Conservation (phyloP, 1,140 invertebrate genomes). For the Delia radicum region DNA sequence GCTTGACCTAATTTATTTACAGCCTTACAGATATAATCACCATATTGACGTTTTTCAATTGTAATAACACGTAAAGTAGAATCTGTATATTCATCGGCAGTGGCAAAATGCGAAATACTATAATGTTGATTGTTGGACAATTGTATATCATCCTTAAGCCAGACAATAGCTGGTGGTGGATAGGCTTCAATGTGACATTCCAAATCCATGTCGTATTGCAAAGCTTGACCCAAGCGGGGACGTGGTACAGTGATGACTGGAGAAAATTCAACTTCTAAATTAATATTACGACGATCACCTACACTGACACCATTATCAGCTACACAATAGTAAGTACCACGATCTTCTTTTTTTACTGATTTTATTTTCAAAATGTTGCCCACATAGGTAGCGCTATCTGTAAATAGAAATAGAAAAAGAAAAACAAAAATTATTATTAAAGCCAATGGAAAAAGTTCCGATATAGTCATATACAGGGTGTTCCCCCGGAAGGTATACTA, state of each 20-base stretch:
- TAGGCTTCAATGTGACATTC: conserved; percentile 92
- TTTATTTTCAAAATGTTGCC: conserved; percentile 84
- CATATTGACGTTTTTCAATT: conserved; percentile 88
- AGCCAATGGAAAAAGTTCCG: too few species aligned
- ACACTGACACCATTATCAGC: conserved; percentile 88
- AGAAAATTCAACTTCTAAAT: conserved; percentile 84
- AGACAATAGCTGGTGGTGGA: conserved; percentile 83
- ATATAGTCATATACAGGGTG: too few species aligned
- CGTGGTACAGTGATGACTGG: conserved; percentile 82
- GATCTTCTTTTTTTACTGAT: conserved; percentile 79
- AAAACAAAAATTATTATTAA: too few species aligned
- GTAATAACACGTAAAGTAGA: conserved; percentile 86
- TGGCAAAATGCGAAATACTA: conserved; percentile 84
- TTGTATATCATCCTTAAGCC: conserved; percentile 79
- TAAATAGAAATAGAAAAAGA: conserved; percentile 14
- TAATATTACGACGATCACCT: conserved; percentile 81
- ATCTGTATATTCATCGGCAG: conserved; percentile 86
- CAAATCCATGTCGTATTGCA: conserved; percentile 90
- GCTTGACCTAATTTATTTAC: conserved; percentile 82
- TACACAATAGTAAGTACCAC: conserved; percentile 91
- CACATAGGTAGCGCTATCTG: conserved; percentile 61
- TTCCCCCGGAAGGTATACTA: too few species aligned
- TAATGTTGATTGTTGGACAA: conserved; percentile 89
- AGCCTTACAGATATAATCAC: conserved; percentile 82
- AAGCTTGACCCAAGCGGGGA: conserved; percentile 77